These are phyloP conservation scores for Drosophila chauvacae DNA, from an alignment of 1,140 invertebrate species.

Conservation along the genomic window DNA sequence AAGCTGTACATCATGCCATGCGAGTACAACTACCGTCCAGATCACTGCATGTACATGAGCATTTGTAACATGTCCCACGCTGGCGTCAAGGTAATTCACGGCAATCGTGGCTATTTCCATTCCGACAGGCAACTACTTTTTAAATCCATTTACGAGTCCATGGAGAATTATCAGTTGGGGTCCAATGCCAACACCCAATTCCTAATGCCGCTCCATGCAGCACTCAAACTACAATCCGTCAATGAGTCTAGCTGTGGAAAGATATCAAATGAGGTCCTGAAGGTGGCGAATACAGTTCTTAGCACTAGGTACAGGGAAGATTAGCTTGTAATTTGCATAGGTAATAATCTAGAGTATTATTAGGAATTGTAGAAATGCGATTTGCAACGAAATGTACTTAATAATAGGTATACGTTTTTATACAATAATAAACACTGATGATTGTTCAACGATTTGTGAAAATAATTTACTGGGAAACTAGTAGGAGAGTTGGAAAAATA, in stretches of 20 bases:
- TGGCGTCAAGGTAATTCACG: constrained; percentile 95
- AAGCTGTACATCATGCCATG: constrained; percentile 93
- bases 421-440: constrained; percentile 8
- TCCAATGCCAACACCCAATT: constrained; percentile 85
- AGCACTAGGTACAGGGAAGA: constrained; percentile 29
- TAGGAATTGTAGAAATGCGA: constrained; percentile 4
- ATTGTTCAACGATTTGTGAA: constrained; percentile 2
- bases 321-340: not conserved
- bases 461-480: not conserved
- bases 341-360: constrained; percentile 7
- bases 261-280: constrained; percentile 84
- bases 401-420: constrained; percentile 21
- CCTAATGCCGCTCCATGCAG: constrained; percentile 85
- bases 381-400: constrained; percentile 14
- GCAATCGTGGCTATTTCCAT: constrained; percentile 94
- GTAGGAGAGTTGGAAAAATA: not conserved
- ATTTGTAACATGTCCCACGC: constrained; percentile 90
- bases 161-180: constrained; percentile 87
- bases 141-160: constrained; percentile 89
- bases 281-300: constrained; percentile 47
- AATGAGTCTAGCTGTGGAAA: constrained; percentile 86
- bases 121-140: constrained; percentile 94
- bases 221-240: constrained; percentile 77
- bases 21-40: constrained; percentile 95
- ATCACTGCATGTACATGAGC: constrained; percentile 97